A percentile compares a stretch with the other conserved stretches of the same genome.
Evolutionary conservation across 2,888 invertebrate genomes (phyloP).

Genomic region (Keiferia lycopersicella): DNA sequence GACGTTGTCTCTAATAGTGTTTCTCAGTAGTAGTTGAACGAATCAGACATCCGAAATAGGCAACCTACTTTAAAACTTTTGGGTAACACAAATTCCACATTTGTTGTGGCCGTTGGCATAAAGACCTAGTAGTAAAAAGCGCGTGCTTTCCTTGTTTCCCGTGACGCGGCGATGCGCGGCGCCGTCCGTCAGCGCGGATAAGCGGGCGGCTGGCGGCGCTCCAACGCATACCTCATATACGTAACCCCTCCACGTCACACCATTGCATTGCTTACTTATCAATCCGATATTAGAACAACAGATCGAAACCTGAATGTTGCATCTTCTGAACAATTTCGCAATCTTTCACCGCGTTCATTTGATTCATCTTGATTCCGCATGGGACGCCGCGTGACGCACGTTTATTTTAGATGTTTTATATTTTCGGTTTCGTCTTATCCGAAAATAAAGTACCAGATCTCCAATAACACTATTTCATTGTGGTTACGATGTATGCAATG

Average conservation of each 20-base stretch:
- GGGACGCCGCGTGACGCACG: slow-evolving; percentile 6
- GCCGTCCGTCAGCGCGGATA: slow-evolving; percentile 13
- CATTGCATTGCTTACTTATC: slow-evolving; percentile 11
- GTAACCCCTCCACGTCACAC: slow-evolving; percentile 22
- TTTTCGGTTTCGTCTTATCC: background rate
- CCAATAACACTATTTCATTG: background rate
- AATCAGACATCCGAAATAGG: background rate
- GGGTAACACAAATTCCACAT: slow-evolving; percentile 2
- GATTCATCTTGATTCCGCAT: slow-evolving; percentile 2
- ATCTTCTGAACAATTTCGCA: background rate
- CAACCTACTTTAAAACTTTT: background rate
- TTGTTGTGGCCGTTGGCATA: slow-evolving; percentile 12
- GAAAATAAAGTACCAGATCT: background rate
- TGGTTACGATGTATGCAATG: background rate
- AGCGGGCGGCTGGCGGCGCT: slow-evolving; percentile 17
- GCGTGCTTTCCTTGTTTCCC: slow-evolving; percentile 9
- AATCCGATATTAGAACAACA: slow-evolving; percentile 17
- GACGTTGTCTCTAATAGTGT: background rate
- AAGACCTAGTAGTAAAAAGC: slow-evolving; percentile 17
- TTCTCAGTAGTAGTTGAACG: background rate
- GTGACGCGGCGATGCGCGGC: slow-evolving; percentile 16
- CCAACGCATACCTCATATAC: slow-evolving; percentile 22
- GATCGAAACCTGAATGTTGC: background rate
- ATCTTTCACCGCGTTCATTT: slow-evolving; percentile 4
- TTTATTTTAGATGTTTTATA: slow-evolving; percentile 13